Evolutionary conservation across 2,797 vertebrate species (phyloP).

Genomic region (Danio kyathit): DNA sequence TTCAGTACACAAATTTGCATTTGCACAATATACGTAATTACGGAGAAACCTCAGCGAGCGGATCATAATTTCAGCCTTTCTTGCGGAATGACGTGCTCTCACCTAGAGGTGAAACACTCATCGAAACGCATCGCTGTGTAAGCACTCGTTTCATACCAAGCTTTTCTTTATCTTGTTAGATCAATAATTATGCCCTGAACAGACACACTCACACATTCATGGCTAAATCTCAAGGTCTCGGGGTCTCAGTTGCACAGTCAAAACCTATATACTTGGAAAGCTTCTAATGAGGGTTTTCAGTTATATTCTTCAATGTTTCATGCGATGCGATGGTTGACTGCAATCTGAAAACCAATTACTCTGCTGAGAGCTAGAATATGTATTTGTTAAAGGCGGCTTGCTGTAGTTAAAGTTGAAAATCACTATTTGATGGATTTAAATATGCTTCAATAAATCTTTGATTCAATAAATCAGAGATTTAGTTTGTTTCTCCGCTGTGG

Average conservation of each 20-base stretch:
- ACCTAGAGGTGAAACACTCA: conserved; percentile 30
- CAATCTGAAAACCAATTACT: conserved; percentile 36
- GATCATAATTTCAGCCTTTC: conserved; percentile 61
- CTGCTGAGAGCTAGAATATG: conserved; percentile 6
- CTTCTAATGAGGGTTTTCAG: conserved; percentile 32
- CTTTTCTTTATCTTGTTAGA: conserved; percentile 30
- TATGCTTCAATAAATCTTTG: conserved; percentile 32
- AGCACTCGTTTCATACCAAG: conserved; percentile 37
- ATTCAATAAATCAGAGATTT: conserved; percentile 41
- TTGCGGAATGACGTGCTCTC: conserved; percentile 55
- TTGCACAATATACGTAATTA: conserved; percentile 73
- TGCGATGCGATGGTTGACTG: not conserved
- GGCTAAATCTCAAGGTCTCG: conserved; percentile 8
- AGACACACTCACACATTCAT: not conserved
- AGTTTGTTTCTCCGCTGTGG: conserved; percentile 3
- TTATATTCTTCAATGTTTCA: conserved; percentile 23
- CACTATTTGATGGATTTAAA: conserved; percentile 33
- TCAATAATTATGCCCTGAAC: conserved; percentile 48
- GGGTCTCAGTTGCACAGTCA: conserved; percentile 25
- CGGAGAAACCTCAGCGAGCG: conserved; percentile 52
- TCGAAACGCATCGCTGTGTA: not conserved
- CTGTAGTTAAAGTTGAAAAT: conserved; percentile 26
- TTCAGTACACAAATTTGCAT: conserved; percentile 66
- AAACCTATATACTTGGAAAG: conserved; percentile 1
- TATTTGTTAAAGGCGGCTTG: conserved; percentile 7